These are phyloP conservation scores for Urocolius indicus DNA, from an alignment of 2,113 vertebrate species.

Conservation along the genomic window DNA sequence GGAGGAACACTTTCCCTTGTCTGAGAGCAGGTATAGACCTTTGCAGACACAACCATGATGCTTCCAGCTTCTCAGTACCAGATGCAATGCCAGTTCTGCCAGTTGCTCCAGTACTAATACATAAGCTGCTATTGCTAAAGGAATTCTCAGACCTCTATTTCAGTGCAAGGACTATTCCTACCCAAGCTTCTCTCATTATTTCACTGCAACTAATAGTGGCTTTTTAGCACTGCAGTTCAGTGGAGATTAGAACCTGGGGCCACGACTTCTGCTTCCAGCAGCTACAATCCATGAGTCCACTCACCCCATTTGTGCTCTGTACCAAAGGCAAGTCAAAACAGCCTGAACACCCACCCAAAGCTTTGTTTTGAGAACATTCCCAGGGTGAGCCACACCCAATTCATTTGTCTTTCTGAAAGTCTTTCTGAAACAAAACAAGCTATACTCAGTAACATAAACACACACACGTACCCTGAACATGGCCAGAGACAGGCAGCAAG, in stretches of 20 bases:
- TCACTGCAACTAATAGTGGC: neutral
- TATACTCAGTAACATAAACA: neutral
- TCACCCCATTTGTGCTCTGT: neutral
- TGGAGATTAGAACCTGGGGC: neutral
- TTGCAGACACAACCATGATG: neutral
- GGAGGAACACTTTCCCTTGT: neutral
- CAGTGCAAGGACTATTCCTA: neutral
- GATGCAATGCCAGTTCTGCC: neutral
- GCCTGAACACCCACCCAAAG: neutral
- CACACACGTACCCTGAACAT: accelerated
- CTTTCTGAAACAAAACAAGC: neutral
- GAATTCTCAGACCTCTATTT: neutral
- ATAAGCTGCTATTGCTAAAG: neutral
- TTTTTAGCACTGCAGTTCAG: neutral
- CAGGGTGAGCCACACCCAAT: neutral
- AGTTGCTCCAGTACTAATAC: neutral
- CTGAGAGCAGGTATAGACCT: neutral
- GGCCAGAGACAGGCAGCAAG: neutral
- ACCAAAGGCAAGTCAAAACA: constrained; percentile 21
- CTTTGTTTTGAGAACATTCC: constrained; percentile 51
- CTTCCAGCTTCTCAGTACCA: neutral
- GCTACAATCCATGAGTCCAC: neutral
- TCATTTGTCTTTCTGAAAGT: neutral
- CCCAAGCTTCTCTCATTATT: neutral
- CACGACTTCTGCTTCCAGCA: neutral